Conservation (phyloP, 2,888 invertebrate species). For the Hemistola chrysoprasaria region DNA sequence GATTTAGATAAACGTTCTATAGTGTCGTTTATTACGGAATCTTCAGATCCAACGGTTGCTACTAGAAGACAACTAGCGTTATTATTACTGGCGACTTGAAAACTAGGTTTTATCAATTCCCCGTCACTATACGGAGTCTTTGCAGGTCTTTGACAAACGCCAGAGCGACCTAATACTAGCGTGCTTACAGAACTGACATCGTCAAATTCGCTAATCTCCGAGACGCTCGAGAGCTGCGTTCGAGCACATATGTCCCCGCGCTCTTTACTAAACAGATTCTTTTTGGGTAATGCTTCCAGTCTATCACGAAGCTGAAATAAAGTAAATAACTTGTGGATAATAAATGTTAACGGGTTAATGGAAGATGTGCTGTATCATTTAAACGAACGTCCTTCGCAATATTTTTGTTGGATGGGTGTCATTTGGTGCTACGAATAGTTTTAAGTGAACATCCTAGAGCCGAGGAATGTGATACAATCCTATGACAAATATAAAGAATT, state of each 20-base stretch:
- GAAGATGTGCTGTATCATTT: no score
- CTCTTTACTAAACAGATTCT: slow-evolving; percentile 42
- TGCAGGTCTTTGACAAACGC: slow-evolving; percentile 29
- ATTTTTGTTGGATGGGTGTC: no score
- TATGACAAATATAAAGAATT: no score
- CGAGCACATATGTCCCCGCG: slow-evolving; percentile 42
- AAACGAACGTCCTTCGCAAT: no score
- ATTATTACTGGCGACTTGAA: no score
- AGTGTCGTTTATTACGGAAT: slow-evolving; percentile 54
- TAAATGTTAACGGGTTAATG: no score
- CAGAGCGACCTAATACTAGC: slow-evolving; percentile 36
- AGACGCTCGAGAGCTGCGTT: slow-evolving; percentile 55
- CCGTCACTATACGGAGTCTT: slow-evolving; percentile 25
- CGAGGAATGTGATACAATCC: no score
- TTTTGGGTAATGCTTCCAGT: slow-evolving; percentile 48
- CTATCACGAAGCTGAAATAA: slow-evolving; percentile 60
- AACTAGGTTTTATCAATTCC: no score
- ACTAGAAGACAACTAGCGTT: slow-evolving; percentile 42
- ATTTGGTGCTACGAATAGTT: no score
- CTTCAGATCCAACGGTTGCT: slow-evolving; percentile 49
- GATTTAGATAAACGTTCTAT: slow-evolving; percentile 43
- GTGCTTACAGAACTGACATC: slow-evolving; percentile 36
- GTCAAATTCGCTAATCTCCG: slow-evolving; percentile 54
- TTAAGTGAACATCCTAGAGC: no score
- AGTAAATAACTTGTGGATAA: no score